Evolutionary conservation across 2,113 vertebrate species (phyloP).

Genomic region (Paralichthys olivaceus): DNA sequence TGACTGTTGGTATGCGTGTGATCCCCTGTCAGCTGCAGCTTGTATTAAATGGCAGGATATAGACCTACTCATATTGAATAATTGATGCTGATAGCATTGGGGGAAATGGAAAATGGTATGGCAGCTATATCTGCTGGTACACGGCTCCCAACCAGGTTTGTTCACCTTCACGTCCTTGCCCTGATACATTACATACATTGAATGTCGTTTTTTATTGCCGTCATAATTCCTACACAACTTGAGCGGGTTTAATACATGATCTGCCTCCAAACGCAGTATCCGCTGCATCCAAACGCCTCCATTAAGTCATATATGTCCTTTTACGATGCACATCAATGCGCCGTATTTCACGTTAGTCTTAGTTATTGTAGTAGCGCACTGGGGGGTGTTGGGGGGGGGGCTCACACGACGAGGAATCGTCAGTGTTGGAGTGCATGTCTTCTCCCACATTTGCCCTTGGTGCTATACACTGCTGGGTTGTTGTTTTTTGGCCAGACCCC

Average conservation of each 20-base stretch:
- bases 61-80: slow-evolving; percentile 63
- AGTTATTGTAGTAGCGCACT: slow-evolving; percentile 37
- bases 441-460: slow-evolving; percentile 57
- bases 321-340: slow-evolving; percentile 61
- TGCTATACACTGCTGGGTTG: slow-evolving; percentile 5
- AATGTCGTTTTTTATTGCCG: slow-evolving; percentile 38
- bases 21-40: slow-evolving; percentile 26
- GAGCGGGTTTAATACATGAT: slow-evolving; percentile 47
- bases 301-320: slow-evolving; percentile 63
- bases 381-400: not conserved
- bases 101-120: slow-evolving; percentile 46
- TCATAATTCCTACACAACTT: slow-evolving; percentile 54
- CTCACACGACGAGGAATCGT: slow-evolving; percentile 6
- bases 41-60: slow-evolving; percentile 49
- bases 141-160: slow-evolving; percentile 7
- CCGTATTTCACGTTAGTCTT: slow-evolving; percentile 51
- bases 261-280: slow-evolving; percentile 37
- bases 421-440: slow-evolving; percentile 28
- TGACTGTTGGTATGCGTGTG: slow-evolving; percentile 35
- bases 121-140: slow-evolving; percentile 31
- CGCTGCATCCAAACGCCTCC: slow-evolving; percentile 68
- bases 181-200: slow-evolving; percentile 23
- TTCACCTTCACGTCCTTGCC: slow-evolving; percentile 13
- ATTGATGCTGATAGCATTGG: slow-evolving; percentile 69
- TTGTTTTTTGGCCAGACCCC: not conserved